These are phyloP conservation scores for Chaetodon trifasciatus DNA, from an alignment of 2,797 vertebrate species.

Conservation along the genomic window DNA sequence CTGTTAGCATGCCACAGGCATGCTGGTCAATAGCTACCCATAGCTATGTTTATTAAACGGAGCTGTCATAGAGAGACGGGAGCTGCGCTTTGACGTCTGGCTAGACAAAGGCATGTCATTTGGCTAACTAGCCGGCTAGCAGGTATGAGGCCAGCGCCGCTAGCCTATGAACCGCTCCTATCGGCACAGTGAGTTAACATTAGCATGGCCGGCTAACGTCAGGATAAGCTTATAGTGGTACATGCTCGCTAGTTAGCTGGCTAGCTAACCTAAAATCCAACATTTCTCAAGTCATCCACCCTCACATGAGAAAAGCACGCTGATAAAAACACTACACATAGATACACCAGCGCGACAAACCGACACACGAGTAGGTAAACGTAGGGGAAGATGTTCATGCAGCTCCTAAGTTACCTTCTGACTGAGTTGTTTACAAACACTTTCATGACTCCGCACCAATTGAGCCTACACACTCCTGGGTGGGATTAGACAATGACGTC, in stretches of 20 bases:
- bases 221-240: slow-evolving; percentile 42
- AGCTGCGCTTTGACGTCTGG: slow-evolving; percentile 11
- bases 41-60: not conserved
- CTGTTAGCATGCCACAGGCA: slow-evolving; percentile 25
- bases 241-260: slow-evolving; percentile 41
- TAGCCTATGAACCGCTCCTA: slow-evolving; percentile 18
- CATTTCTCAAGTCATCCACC: slow-evolving; percentile 28
- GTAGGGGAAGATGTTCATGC: not conserved
- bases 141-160: slow-evolving; percentile 13
- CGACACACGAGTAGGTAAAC: not conserved
- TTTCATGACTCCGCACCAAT: slow-evolving; percentile 86
- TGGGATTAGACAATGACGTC: slow-evolving; percentile 62
- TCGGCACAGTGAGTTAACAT: slow-evolving; percentile 15
- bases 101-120: slow-evolving; percentile 65
- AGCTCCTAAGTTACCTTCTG: slow-evolving; percentile 76
- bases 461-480: slow-evolving; percentile 46
- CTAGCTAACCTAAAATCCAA: slow-evolving; percentile 49
- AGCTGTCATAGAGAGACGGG: slow-evolving; percentile 44
- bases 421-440: slow-evolving; percentile 89
- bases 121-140: slow-evolving; percentile 63
- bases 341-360: not conserved
- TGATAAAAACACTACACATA: not conserved
- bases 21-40: slow-evolving; percentile 9
- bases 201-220: slow-evolving; percentile 63
- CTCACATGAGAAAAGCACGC: not conserved